phyloP scores from a whole-genome alignment of 2,113 vertebrate species.

The Penelope pileata region DNA sequence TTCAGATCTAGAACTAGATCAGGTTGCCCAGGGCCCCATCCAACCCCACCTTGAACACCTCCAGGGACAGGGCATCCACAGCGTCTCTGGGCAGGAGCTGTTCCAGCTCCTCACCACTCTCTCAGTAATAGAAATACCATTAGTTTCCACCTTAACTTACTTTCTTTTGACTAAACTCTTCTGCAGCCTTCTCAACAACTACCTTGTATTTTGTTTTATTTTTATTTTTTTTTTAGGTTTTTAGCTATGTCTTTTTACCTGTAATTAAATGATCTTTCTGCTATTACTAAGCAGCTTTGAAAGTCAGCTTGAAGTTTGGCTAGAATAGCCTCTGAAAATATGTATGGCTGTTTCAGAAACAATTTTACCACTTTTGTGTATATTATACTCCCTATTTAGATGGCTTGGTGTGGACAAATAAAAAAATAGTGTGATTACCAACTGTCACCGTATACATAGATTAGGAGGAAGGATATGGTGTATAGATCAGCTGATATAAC shows the following conservation, averaged over 20 bases:
- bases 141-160: not conserved
- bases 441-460: not conserved
- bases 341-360: not conserved
- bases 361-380: not conserved
- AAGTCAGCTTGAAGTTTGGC: not conserved
- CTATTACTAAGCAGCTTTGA: not conserved
- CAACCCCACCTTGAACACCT: too few relatives aligned
- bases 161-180: not conserved
- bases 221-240: not conserved
- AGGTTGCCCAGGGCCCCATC: too few relatives aligned
- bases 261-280: not conserved
- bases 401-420: not conserved
- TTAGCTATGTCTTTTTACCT: not conserved
- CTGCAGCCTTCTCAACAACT: not conserved
- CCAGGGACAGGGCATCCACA: too few relatives aligned
- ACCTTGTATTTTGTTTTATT: not conserved
- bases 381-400: not conserved
- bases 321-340: not conserved
- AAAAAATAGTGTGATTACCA: not conserved
- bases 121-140: too few relatives aligned
- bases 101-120: too few relatives aligned
- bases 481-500: conserved; percentile 4
- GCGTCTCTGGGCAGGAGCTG: too few relatives aligned
- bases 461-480: conserved; percentile 27
- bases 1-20: too few relatives aligned